A percentile compares a stretch with the other conserved stretches of the same genome.
Evolutionary conservation across 2,113 vertebrate genomes (phyloP).

Genomic region (Embiotoca jacksoni): DNA sequence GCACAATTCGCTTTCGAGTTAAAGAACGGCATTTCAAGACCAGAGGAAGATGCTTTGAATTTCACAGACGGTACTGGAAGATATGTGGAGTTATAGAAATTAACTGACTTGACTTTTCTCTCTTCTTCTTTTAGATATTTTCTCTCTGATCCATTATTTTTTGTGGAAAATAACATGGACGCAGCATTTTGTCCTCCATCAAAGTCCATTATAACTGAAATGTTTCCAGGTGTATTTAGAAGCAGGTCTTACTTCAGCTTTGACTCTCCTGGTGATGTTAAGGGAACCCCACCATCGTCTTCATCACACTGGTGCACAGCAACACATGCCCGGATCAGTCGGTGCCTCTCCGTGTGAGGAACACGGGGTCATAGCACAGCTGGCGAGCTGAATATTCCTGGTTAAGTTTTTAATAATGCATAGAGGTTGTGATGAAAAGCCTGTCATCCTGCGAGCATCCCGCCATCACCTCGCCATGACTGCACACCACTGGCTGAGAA

Average conservation of each 20-base stretch:
- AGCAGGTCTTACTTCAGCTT: too few species aligned
- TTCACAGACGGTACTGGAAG: too few species aligned
- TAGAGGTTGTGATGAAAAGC: background rate
- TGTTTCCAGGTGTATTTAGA: too few species aligned
- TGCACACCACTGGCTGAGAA: background rate
- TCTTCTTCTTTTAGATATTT: too few species aligned
- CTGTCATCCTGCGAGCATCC: background rate
- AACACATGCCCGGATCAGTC: background rate
- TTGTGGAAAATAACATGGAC: constrained; percentile 1
- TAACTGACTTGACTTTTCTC: too few species aligned
- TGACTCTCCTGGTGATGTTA: too few species aligned
- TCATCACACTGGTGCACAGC: too few species aligned
- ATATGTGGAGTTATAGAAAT: too few species aligned
- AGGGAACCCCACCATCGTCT: too few species aligned
- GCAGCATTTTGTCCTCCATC: background rate
- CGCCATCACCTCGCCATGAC: background rate
- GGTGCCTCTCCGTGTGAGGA: background rate
- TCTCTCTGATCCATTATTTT: too few species aligned
- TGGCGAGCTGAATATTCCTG: background rate
- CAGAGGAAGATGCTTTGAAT: too few species aligned
- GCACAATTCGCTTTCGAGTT: background rate
- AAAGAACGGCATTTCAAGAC: background rate
- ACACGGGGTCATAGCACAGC: constrained; percentile 1
- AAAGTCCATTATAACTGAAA: background rate
- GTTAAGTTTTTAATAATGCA: constrained; percentile 18